Base-by-base conservation (phyloP, 2,797 vertebrate species). In the Enteromius unitaeniatus region DNA sequence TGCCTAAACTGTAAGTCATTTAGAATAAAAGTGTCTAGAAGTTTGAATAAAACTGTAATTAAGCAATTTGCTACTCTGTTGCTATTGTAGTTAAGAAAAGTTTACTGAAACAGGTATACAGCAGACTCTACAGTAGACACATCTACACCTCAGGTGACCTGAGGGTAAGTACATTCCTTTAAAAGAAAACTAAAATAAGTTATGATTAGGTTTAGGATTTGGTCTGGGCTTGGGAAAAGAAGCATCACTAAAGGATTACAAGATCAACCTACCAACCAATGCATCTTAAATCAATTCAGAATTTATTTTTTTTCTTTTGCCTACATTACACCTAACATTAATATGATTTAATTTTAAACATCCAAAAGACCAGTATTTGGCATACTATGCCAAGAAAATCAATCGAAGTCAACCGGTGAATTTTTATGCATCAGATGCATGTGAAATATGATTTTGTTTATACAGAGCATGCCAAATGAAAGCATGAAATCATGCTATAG, bases 341-440 rank as follows among this genome's bases (percentile, higher is more conserved):
- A 49, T 4, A 49, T 47, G 1, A 47, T 72, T 72, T 19, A 72
- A 70, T 72, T 49, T 49, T 72, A 31, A 28, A 47, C 3, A 72
- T 68, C 34, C 65, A 68, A 68, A 68, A 68, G 34, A 68, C 34
- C 65, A 42, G 2, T 42, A 69, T 49, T 49, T 72, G 69, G 69
- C 42, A 49, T 49, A 26, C 15, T 49, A 4, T 49, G 8, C 8
- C 15, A 64, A 64, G 14, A 1, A 2, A 73, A 31, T 73, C 1
- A 72, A 28, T 28, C 69, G 14, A 73, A 49, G 26, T 34, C 49
- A 75, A 3, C 5, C 6, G 5, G 28, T 74, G 19, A 55, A 74
- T n/a, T 34, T 3, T 13, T 34, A 17, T 31, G 49, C 19, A 31
- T 13, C 10, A 34, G 19, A 53, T 74, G 28, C 10, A 21, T 37